Conservation (phyloP, 1,140 invertebrate species). For the honey bee (Apis mellifera) region DNA sequence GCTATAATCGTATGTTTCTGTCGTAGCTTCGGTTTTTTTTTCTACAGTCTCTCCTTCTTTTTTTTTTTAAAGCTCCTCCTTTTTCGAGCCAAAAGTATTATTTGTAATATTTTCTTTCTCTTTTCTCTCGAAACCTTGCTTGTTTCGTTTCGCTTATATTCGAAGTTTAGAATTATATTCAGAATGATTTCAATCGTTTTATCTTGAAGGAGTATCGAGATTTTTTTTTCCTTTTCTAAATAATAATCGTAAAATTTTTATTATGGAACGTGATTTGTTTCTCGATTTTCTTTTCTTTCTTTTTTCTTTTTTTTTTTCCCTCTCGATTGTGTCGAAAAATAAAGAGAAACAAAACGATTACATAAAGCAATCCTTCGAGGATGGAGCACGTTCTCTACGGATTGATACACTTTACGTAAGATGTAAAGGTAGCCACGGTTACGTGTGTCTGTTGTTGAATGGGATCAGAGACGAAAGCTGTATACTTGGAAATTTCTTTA, state of each 20-base stretch:
- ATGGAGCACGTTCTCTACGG: neutral
- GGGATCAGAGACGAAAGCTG: neutral
- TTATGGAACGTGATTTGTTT: neutral
- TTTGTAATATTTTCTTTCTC: neutral
- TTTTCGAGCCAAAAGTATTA: neutral
- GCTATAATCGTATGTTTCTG: neutral
- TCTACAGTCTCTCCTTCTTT: no score
- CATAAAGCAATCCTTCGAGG: neutral
- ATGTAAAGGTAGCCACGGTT: neutral
- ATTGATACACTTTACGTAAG: neutral
- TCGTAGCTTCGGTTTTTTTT: neutral
- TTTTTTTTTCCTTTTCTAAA: no score
- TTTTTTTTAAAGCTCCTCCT: no score
- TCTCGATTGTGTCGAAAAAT: neutral
- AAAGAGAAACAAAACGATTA: neutral
- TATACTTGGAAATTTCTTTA: neutral
- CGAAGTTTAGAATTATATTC: no score
- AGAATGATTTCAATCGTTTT: no score
- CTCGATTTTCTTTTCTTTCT: neutral
- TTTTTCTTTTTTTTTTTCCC: neutral
- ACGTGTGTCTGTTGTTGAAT: neutral
- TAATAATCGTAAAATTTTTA: neutral
- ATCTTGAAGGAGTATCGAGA: no score
- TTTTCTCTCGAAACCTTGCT: neutral
- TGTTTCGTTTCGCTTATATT: no score